Base-by-base conservation (phyloP, 1,140 invertebrate species). In the Eupeodes corollae region DNA sequence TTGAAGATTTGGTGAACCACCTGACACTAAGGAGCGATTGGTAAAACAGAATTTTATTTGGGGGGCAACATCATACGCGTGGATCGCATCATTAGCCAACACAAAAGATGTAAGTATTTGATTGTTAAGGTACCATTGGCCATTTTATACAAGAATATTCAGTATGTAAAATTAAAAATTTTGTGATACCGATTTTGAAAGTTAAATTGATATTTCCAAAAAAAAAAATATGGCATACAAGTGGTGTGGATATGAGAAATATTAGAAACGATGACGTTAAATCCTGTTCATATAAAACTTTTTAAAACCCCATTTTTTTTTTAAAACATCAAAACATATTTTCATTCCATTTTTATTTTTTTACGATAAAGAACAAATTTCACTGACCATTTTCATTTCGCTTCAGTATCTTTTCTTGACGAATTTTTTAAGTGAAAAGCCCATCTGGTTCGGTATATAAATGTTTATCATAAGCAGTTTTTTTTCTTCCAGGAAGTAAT, bases 211-310 rank as follows among this genome's bases (percentile, higher is more conserved):
- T 52, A 53, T 13, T 8, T 26, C 21, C 8, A 5, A 54, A 57
- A 58, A 31, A 46, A 59, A 42, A 63, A 65, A 54, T 62, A 53
- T 5, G 63, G 65, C 41, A 54, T 66, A 13, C 49, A n/a, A n/a
- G n/a, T 63, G 12, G 63, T 65, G 38, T 49, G 63, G 3, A 13
- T 65, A 51, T n/a, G n/a, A n/a, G n/a, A n/a, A n/a, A n/a, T n/a
- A n/a, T n/a, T n/a, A n/a, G n/a, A n/a, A n/a, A n/a, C n/a, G n/a
- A n/a, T n/a, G n/a, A n/a, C n/a, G n/a, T n/a, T n/a, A n/a, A n/a
- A n/a, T n/a, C n/a, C n/a, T n/a, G n/a, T n/a, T n/a, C n/a, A n/a
- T n/a, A n/a, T n/a, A n/a, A n/a, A n/a, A n/a, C n/a, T n/a, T n/a
- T n/a, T n/a, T n/a, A 52, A 51, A 11, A 65, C 59, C 45, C 62